Conservation (phyloP, 2,113 vertebrate genomes). For the Piprites chloris region DNA sequence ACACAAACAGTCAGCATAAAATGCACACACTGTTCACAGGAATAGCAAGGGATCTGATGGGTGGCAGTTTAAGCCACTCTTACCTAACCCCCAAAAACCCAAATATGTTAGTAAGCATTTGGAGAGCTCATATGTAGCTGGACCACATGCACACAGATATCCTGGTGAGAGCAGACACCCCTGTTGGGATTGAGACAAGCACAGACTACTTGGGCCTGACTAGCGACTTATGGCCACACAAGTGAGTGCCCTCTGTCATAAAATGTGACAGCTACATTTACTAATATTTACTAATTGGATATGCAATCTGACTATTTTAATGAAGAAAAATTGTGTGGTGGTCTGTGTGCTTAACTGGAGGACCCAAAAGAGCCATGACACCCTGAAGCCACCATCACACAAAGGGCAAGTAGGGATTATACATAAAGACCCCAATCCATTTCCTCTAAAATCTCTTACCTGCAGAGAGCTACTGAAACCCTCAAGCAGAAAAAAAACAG, state of each 20-base stretch:
- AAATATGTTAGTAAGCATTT: background rate
- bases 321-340: background rate
- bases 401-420: background rate
- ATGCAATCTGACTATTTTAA: background rate
- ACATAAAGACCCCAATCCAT: rapidly evolving
- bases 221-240: background rate
- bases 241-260: background rate
- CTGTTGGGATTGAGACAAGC: background rate
- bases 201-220: background rate
- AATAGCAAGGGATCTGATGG: background rate
- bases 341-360: background rate
- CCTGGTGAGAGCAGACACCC: background rate
- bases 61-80: background rate
- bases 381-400: background rate
- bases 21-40: background rate
- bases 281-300: background rate
- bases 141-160: rapidly evolving
- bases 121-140: background rate
- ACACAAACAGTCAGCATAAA: background rate
- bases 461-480: background rate
- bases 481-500: background rate
- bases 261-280: background rate
- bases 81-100: background rate
- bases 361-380: background rate
- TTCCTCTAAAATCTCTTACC: background rate